Conservation (phyloP, 2,797 vertebrate species). For the Urophycis tenuis region DNA sequence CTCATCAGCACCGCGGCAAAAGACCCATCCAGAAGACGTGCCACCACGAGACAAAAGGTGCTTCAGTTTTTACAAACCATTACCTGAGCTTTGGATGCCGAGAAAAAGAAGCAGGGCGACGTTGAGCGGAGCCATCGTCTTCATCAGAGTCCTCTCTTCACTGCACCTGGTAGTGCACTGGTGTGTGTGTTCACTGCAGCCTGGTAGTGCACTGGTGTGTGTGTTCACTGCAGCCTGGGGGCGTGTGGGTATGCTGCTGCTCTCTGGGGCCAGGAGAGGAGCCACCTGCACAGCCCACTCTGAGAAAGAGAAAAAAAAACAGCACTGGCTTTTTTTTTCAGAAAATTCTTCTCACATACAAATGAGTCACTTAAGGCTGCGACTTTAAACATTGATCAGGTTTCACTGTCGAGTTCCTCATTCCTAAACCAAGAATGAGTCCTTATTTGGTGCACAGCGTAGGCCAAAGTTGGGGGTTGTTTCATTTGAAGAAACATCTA, state of each 20-base stretch:
- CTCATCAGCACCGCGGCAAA: not conserved
- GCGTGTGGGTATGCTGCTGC: no score
- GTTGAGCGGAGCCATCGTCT: not conserved
- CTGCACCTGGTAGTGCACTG: not conserved
- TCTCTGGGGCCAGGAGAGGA: not conserved
- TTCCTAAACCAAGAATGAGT: not conserved
- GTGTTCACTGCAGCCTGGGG: no score
- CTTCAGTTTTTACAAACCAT: not conserved
- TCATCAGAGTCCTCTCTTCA: not conserved
- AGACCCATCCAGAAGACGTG: not conserved
- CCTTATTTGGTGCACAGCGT: not conserved
- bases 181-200: not conserved
- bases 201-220: not conserved
- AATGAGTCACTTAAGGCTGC: not conserved
- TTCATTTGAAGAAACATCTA: not conserved
- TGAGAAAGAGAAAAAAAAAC: not conserved
- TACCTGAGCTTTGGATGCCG: not conserved
- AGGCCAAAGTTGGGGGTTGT: no score
- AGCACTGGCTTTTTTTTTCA: not conserved
- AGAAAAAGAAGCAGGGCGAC: not conserved
- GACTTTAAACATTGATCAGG: not conserved
- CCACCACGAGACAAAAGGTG: not conserved
- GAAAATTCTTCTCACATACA: not conserved
- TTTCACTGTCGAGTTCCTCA: conserved; percentile 4
- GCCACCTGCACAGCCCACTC: not conserved